A percentile compares a stretch with the other conserved stretches of the same genome.
These are phyloP conservation scores for Poeciliopsis turneri DNA, from an alignment of 2,797 vertebrate genomes.

Conservation along the genomic window DNA sequence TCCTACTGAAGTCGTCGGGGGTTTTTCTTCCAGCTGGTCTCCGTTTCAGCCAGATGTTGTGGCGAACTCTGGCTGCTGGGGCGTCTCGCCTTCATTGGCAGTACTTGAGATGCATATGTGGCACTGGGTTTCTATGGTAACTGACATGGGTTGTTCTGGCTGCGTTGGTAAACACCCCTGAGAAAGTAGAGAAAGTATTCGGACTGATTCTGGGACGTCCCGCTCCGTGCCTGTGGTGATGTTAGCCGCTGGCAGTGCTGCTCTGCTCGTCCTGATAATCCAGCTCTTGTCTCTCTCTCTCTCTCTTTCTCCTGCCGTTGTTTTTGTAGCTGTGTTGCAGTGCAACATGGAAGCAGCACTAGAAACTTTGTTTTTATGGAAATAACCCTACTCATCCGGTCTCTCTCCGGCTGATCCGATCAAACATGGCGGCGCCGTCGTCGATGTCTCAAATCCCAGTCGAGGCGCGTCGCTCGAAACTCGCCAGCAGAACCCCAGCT, in stretches of 20 bases:
- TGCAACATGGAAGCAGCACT: slow-evolving; percentile 70
- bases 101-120: slow-evolving; percentile 74
- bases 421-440: slow-evolving; percentile 42
- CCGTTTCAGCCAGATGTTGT: slow-evolving; percentile 42
- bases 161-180: slow-evolving; percentile 78
- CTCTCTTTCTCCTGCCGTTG: slow-evolving; percentile 28
- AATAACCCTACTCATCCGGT: slow-evolving; percentile 54
- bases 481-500: slow-evolving; percentile 48
- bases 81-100: slow-evolving; percentile 71
- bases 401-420: slow-evolving; percentile 43
- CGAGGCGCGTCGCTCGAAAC: slow-evolving; percentile 55
- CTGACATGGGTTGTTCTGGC: slow-evolving; percentile 78
- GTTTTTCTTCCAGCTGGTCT: slow-evolving; percentile 67
- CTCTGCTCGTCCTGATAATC: slow-evolving; percentile 55
- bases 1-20: slow-evolving; percentile 55
- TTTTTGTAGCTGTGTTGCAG: slow-evolving; percentile 53
- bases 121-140: slow-evolving; percentile 62
- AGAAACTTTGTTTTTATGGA: slow-evolving; percentile 55
- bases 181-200: slow-evolving; percentile 75
- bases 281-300: slow-evolving; percentile 58
- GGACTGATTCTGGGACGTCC: slow-evolving; percentile 65
- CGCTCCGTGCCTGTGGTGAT: slow-evolving; percentile 49
- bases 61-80: slow-evolving; percentile 53
- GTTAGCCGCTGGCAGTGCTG: slow-evolving; percentile 69
- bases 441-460: slow-evolving; percentile 50